Conservation (phyloP, 2,888 invertebrate genomes). For the Drosophila aldrichi region DNA sequence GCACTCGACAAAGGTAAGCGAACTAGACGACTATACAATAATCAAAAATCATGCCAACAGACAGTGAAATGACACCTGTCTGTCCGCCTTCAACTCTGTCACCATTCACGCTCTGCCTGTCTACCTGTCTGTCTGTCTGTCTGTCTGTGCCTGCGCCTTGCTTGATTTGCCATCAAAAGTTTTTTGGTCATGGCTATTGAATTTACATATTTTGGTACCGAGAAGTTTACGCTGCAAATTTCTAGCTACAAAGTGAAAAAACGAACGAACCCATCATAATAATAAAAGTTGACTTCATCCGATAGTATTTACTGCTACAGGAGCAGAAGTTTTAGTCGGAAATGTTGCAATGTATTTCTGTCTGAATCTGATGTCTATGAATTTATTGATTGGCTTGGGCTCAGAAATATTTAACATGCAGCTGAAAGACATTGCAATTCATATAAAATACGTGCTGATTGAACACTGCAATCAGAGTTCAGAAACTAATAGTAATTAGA, state of each 20-base stretch:
- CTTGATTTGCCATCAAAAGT: constrained; percentile 74
- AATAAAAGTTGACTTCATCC: constrained; percentile 23
- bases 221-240: constrained; percentile 39
- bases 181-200: constrained; percentile 56
- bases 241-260: constrained; percentile 12
- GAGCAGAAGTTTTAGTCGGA: neutral
- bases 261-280: neutral
- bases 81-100: constrained; percentile 34
- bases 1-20: neutral
- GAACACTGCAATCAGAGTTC: constrained; percentile 24
- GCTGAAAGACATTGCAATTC: neutral
- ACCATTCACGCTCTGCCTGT: no score
- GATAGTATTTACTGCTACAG: constrained; percentile 25
- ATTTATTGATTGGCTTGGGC: constrained; percentile 64
- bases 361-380: constrained; percentile 51
- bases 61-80: constrained; percentile 74
- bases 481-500: no score
- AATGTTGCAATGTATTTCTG: constrained; percentile 21
- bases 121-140: neutral
- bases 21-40: constrained; percentile 52
- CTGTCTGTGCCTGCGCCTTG: constrained; percentile 28
- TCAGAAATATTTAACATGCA: constrained; percentile 23
- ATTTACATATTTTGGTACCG: constrained; percentile 68
- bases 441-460: constrained; percentile 17
- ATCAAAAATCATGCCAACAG: constrained; percentile 72